phyloP scores from a whole-genome alignment of 2,797 vertebrate species.

The Microctenopoma lineatum region DNA sequence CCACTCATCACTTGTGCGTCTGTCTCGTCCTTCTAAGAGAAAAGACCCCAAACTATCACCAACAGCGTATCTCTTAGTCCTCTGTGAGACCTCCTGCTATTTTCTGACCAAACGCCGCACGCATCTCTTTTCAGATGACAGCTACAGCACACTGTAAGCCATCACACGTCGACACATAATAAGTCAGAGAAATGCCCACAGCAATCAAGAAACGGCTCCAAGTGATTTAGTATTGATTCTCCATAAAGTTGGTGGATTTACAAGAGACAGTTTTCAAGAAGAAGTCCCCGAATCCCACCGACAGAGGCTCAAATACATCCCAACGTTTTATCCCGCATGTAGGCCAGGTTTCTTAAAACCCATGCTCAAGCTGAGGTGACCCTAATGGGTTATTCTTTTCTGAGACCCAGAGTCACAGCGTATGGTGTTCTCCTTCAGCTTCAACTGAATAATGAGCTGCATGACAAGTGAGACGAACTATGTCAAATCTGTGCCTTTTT shows the following conservation, averaged over 20 bases:
- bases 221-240: slow-evolving; percentile 21
- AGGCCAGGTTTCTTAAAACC: neutral
- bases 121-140: neutral
- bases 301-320: neutral
- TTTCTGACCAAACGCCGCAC: too few species aligned
- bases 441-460: neutral
- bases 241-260: slow-evolving; percentile 1
- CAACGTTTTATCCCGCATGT: neutral
- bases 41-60: neutral
- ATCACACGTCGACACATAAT: neutral
- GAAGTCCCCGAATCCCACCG: slow-evolving; percentile 4
- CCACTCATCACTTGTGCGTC: too few species aligned
- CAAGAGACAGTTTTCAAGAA: neutral
- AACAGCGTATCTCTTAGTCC: neutral
- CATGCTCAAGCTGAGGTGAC: too few species aligned
- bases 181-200: neutral
- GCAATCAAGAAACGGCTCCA: slow-evolving; percentile 15
- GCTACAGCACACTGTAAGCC: neutral
- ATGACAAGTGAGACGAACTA: neutral
- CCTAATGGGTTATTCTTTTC: too few species aligned
- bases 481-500: too few species aligned
- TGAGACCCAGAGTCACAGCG: too few species aligned
- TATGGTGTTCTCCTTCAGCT: too few species aligned
- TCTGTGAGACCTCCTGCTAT: too few species aligned
- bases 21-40: neutral